These are phyloP conservation scores for Synergus japonicus DNA, from an alignment of 2,888 invertebrate genomes.

Conservation along the genomic window DNA sequence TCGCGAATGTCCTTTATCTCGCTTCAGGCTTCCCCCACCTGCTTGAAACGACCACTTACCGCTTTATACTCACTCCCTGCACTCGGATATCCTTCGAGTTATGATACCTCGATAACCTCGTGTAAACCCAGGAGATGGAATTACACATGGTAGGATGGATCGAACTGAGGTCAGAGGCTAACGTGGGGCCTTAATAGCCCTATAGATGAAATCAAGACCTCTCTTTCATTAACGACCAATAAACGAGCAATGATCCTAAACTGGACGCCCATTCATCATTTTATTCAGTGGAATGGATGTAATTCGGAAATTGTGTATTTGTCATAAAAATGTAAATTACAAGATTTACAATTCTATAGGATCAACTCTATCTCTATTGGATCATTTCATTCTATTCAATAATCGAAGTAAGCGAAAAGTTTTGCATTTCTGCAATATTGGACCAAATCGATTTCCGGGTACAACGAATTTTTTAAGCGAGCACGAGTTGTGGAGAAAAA, in stretches of 20 bases:
- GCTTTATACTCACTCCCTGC: conserved; percentile 39
- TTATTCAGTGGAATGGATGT: not conserved
- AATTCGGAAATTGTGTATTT: not conserved
- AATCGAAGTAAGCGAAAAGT: not conserved
- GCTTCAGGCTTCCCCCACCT: conserved; percentile 20
- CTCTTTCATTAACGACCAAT: not conserved
- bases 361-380: not conserved
- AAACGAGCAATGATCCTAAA: not conserved
- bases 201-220: not conserved
- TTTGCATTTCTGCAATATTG: not conserved
- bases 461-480: not conserved
- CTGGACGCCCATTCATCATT: not conserved
- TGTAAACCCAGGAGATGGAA: not conserved
- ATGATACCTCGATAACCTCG: conserved; percentile 17
- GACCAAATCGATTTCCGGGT: not conserved
- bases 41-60: conserved; percentile 28
- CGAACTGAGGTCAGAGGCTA: not conserved
- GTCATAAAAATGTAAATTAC: too few relatives aligned
- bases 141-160: not conserved
- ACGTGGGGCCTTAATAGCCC: not conserved
- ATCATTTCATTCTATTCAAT: not conserved
- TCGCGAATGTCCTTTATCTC: conserved; percentile 15
- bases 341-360: too few relatives aligned
- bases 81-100: conserved; percentile 33
- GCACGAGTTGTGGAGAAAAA: not conserved